These are phyloP conservation scores for Chrosomus eos DNA, from an alignment of 2,797 vertebrate genomes.

Conservation along the genomic window DNA sequence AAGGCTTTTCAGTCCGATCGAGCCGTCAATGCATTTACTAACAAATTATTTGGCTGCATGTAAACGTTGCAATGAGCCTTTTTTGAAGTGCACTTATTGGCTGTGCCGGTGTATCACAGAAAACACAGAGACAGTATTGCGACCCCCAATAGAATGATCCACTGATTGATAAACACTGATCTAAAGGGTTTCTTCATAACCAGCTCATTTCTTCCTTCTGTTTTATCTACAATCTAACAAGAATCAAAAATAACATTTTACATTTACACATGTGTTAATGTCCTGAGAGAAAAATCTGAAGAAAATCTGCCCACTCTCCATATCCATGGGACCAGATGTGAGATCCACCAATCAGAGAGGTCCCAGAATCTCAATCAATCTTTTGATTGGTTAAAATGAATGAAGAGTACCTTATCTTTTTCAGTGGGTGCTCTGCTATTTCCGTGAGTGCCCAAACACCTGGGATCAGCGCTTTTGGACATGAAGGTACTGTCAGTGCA, in stretches of 20 bases:
- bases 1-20: too few species aligned
- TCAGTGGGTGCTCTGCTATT: not conserved
- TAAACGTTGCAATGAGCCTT: too few species aligned
- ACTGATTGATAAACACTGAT: too few species aligned
- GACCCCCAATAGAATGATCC: too few species aligned
- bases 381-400: not conserved
- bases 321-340: not conserved
- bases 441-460: not conserved
- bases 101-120: too few species aligned
- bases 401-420: not conserved
- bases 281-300: not conserved
- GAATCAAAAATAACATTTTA: not conserved
- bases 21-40: too few species aligned
- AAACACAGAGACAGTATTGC: too few species aligned
- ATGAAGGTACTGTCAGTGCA: not conserved
- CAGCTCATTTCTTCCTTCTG: not conserved
- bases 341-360: too few species aligned
- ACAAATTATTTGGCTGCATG: too few species aligned
- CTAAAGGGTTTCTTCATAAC: not conserved
- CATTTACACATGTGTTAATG: not conserved
- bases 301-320: not conserved
- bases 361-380: too few species aligned
- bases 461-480: not conserved
- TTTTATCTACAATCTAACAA: not conserved
- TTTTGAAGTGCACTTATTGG: too few species aligned